phyloP scores from a whole-genome alignment of 1,140 invertebrate species.

The Drosophila obscura region DNA sequence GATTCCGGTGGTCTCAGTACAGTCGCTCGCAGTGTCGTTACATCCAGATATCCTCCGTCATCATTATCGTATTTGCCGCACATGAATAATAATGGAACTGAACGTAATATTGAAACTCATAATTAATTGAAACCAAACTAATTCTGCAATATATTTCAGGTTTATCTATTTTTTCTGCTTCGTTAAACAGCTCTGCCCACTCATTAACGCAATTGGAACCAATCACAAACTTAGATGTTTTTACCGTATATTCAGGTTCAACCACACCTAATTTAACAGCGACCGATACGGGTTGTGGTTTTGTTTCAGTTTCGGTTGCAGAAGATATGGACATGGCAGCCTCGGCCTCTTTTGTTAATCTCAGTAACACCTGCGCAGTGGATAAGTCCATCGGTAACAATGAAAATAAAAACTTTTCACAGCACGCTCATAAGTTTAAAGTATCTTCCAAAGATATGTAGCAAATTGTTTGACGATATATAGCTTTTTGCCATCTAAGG shows the following conservation, averaged over 20 bases:
- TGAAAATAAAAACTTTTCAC: constrained; percentile 23
- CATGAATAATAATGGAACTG: constrained; percentile 44
- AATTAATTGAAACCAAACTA: not conserved
- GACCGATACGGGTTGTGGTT: constrained; percentile 1
- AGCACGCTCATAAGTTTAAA: constrained; percentile 32
- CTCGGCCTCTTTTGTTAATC: constrained; percentile 11
- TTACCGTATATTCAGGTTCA: constrained; percentile 33
- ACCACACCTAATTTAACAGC: constrained; percentile 36
- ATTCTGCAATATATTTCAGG: constrained; percentile 19
- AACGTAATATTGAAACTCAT: constrained; percentile 37
- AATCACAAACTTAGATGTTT: constrained; percentile 21
- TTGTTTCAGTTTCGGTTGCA: constrained; percentile 2
- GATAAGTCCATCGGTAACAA: constrained; percentile 26
- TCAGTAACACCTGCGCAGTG: constrained; percentile 17
- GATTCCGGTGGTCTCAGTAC: constrained; percentile 1
- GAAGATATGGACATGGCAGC: constrained; percentile 5
- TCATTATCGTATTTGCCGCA: constrained; percentile 49
- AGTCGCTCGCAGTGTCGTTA: not conserved
- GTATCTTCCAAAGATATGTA: constrained; percentile 53
- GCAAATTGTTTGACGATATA: constrained; percentile 39
- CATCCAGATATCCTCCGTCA: constrained; percentile 35
- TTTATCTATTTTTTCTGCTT: constrained; percentile 13
- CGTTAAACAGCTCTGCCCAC: constrained; percentile 28
- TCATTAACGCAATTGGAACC: constrained; percentile 49
- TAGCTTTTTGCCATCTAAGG: constrained; percentile 33